A percentile compares a stretch with the other conserved stretches of the same genome.
Conservation (phyloP, 2,797 vertebrate species). For the Pteronotus mesoamericanus region DNA sequence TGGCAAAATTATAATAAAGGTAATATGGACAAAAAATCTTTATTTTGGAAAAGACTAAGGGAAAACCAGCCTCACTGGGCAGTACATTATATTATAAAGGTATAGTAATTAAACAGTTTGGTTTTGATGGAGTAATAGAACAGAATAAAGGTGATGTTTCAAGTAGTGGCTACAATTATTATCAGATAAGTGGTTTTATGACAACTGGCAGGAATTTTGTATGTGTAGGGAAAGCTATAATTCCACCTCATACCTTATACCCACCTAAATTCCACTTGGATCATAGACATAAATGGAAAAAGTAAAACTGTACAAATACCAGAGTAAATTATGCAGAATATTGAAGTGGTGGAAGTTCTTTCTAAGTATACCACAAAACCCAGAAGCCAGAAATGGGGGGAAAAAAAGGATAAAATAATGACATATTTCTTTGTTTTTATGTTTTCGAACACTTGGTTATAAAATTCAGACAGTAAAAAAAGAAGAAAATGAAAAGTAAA, state of each 20-base stretch:
- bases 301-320: background rate
- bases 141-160: constrained; percentile 25
- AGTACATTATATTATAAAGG: background rate
- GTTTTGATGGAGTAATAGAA: background rate
- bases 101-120: background rate
- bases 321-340: background rate
- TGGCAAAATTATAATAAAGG: constrained; percentile 9
- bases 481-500: background rate
- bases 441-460: background rate
- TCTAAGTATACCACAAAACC: background rate
- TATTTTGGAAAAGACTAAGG: background rate
- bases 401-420: background rate
- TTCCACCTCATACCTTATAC: background rate
- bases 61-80: background rate
- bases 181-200: background rate
- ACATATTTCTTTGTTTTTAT: background rate
- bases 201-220: background rate
- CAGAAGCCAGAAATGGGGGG: background rate
- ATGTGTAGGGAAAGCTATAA: background rate
- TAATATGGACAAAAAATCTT: background rate
- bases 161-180: background rate
- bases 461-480: background rate
- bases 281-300: background rate
- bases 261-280: background rate
- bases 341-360: background rate